Evolutionary conservation across 2,113 vertebrate genomes (phyloP).

Genomic region (Stictonetta naevosa): DNA sequence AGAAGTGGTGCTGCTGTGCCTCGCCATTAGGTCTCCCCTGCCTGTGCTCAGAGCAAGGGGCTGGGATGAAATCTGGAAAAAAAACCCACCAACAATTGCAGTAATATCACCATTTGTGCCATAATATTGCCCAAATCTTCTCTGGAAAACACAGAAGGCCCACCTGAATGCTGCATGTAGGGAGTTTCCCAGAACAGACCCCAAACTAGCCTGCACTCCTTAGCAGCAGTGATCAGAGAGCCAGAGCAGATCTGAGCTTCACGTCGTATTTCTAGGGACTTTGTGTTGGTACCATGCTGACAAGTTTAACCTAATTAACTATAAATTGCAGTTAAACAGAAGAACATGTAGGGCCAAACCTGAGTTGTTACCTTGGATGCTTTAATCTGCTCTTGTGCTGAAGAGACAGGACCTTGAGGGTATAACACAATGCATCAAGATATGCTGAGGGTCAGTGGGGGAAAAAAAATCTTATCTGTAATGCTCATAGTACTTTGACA

Average conservation of each 20-base stretch:
- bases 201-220: background rate
- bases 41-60: background rate
- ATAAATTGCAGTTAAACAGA: background rate
- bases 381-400: background rate
- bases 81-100: background rate
- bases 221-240: fast-evolving
- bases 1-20: background rate
- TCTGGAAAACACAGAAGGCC: background rate
- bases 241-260: background rate
- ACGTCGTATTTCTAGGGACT: background rate
- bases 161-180: fast-evolving
- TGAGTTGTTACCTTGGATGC: background rate
- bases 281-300: background rate
- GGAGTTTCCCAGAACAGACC: background rate
- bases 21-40: background rate
- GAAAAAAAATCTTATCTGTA: background rate
- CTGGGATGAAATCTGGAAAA: background rate
- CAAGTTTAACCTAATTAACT: background rate
- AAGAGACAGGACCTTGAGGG: background rate
- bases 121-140: background rate
- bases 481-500: background rate
- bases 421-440: background rate
- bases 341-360: background rate
- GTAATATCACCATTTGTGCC: fast-evolving
- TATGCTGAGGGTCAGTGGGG: background rate